Evolutionary conservation across 2,797 vertebrate genomes (phyloP).

Genomic region (Iguana delicatissima): DNA sequence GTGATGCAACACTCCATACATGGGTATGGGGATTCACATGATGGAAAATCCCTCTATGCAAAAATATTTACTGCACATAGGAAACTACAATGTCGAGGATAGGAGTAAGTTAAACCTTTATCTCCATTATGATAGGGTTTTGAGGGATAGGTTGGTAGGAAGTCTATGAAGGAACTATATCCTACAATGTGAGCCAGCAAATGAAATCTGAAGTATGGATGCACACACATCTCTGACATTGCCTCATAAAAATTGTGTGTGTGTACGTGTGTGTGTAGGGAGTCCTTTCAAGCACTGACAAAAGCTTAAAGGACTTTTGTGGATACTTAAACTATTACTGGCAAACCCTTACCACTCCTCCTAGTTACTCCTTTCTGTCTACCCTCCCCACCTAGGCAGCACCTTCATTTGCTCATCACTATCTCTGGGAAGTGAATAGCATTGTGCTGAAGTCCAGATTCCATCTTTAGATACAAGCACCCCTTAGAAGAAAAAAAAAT

Average conservation of each 20-base stretch:
- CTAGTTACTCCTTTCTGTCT: too few relatives aligned
- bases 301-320: too few relatives aligned
- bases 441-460: too few relatives aligned
- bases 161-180: neutral
- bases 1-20: neutral
- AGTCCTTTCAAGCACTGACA: neutral
- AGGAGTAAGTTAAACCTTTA: neutral
- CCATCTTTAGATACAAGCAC: too few relatives aligned
- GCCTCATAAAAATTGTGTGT: neutral
- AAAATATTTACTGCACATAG: neutral
- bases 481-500: too few relatives aligned
- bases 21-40: neutral
- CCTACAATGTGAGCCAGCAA: neutral
- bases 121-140: neutral
- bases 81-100: neutral
- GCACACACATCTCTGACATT: too few relatives aligned
- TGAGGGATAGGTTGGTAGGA: neutral
- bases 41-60: neutral
- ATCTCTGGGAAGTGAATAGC: too few relatives aligned
- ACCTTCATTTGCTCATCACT: too few relatives aligned
- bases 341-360: too few relatives aligned
- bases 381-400: too few relatives aligned
- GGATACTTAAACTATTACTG: too few relatives aligned
- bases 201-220: neutral
- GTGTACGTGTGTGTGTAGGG: neutral